Conservation (phyloP, 2,888 invertebrate species). For the Chirona hameri region DNA sequence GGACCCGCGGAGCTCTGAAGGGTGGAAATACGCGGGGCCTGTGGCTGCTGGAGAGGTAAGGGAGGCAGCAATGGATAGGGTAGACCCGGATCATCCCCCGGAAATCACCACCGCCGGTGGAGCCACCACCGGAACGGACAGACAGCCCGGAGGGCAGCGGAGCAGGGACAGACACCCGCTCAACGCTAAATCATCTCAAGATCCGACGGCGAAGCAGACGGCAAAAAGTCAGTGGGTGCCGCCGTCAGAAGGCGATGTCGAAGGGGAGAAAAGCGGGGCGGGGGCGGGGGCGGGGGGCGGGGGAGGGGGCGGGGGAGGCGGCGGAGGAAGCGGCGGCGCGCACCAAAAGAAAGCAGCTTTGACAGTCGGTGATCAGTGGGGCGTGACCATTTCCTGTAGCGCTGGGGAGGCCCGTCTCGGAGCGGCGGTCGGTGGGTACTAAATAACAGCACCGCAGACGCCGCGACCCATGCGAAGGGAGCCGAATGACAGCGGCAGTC, state of each 20-base stretch:
- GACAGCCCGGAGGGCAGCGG: neutral
- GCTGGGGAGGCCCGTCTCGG: neutral
- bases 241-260: neutral
- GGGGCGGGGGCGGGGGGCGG: neutral
- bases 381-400: neutral
- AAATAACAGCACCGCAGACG: too few species aligned
- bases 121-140: neutral
- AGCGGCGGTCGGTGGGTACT: too few species aligned
- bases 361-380: neutral
- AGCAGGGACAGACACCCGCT: neutral
- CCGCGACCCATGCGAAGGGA: too few species aligned
- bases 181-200: neutral
- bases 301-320: neutral
- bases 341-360: neutral
- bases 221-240: neutral
- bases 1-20: too few species aligned
- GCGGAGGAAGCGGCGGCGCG: neutral
- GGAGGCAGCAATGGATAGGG: too few species aligned
- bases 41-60: too few species aligned
- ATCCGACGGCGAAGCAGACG: neutral
- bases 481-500: too few species aligned
- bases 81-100: too few species aligned
- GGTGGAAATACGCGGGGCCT: neutral
- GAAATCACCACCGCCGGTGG: too few species aligned
- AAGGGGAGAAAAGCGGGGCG: neutral